Evolutionary conservation across 2,888 invertebrate genomes (phyloP).

Genomic region (Lomographa bimaculata): DNA sequence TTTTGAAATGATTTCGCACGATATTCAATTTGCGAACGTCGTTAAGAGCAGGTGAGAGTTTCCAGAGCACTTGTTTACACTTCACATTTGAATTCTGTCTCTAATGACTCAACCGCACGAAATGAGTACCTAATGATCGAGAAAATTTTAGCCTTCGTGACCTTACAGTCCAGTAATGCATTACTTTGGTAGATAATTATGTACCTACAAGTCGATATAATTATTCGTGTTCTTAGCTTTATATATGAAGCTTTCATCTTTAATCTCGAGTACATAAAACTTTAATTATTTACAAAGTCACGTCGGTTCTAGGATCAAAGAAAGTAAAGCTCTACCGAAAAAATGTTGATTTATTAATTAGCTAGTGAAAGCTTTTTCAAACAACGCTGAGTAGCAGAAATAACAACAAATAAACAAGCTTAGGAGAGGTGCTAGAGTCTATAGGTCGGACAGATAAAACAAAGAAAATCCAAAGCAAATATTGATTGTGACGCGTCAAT

Average conservation of each 20-base stretch:
- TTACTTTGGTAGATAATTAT: neutral
- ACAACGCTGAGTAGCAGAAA: constrained; percentile 5
- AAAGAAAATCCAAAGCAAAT: constrained; percentile 28
- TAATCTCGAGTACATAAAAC: too few species aligned
- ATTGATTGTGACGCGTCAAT: constrained; percentile 31
- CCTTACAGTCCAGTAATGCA: constrained; percentile 3
- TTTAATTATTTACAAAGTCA: too few species aligned
- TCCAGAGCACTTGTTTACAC: constrained; percentile 40
- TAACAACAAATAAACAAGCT: constrained; percentile 16
- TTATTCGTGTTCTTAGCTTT: too few species aligned
- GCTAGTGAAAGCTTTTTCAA: constrained; percentile 9
- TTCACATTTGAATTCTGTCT: constrained; percentile 39
- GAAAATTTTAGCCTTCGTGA: constrained; percentile 12
- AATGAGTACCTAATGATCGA: constrained; percentile 19
- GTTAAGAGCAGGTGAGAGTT: constrained; percentile 25
- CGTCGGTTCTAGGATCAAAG: too few species aligned
- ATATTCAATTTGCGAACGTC: constrained; percentile 44
- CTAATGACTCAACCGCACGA: constrained; percentile 35
- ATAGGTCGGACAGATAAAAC: constrained; percentile 12
- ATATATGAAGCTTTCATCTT: too few species aligned
- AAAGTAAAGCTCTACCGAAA: neutral
- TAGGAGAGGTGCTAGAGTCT: constrained; percentile 14
- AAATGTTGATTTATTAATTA: neutral
- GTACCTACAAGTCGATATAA: too few species aligned
- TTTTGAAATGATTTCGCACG: constrained; percentile 51